Evolutionary conservation across 2,888 invertebrate genomes (phyloP), one percentile per base, ranked within the genome.

Genomic region (Tethea ocularis): DNA sequence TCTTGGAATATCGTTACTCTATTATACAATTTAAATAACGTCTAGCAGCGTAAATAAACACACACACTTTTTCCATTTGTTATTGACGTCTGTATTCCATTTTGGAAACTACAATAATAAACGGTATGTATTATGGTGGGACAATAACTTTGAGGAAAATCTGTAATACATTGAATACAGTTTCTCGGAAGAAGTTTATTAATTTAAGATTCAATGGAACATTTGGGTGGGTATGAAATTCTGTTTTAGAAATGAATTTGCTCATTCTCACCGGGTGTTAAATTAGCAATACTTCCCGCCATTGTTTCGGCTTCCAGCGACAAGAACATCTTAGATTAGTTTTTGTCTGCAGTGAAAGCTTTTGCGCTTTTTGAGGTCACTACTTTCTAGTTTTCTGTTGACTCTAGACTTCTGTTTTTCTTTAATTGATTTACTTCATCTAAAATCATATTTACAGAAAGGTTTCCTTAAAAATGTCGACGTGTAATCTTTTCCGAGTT

Each of bases 351-450:
- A 17, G 54, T 33, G 54, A 54, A 54, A 54, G 54, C 20, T 13
- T 22, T 22, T 33, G 54, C 33, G 7, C 15, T 10, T 33, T 54
- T 54, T 54, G n/a, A 33, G 33, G 54, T 15, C 54, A 22, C 38
- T n/a, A 38, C 54, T 54, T 54, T 54, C 54, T 54, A 54, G 54
- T 33, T 15, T 52, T 41, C 41, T 17, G 41, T 20, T 20, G n/a
- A 20, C 20, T 46, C 20, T 46, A 38, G 36, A 36, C 13, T 10
- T 38, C n/a, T n/a, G n/a, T n/a, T 38, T 38, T n/a, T n/a, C 38
- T 46, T 10, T 8, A 20, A n/a, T 46, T 10, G 46, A 46, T 46
- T 46, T 20, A 6, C 20, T 38, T 38, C 38, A 6, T 38, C 15
- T n/a, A 38, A 38, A 1, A 38, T 33, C 38, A 38, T 36, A 36